phyloP scores from a whole-genome alignment of 1,140 invertebrate species.

The Pissodes strobi region DNA sequence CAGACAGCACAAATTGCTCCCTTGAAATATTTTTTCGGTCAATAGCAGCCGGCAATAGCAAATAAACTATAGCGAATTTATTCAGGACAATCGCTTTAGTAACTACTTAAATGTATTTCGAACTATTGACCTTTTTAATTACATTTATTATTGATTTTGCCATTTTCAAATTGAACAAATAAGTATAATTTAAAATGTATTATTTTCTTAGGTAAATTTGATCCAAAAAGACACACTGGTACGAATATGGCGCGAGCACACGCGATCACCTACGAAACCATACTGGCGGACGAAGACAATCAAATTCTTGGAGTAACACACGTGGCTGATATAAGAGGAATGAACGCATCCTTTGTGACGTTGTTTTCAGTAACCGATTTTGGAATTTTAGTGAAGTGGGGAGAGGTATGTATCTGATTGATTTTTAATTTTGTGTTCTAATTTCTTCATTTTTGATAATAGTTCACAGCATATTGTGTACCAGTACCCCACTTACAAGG shows the following conservation, averaged over 20 bases:
- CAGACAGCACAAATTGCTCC: too few relatives aligned
- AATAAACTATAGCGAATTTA: too few relatives aligned
- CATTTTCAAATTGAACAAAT: background rate
- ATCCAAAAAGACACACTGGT: constrained; percentile 66
- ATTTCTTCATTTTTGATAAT: too few relatives aligned
- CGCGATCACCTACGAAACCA: constrained; percentile 70
- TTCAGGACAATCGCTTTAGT: too few relatives aligned
- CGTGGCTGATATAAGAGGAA: constrained; percentile 65
- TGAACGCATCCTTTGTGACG: constrained; percentile 64
- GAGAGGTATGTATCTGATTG: constrained; percentile 67
- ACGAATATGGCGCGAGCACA: constrained; percentile 70
- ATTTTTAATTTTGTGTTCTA: too few relatives aligned
- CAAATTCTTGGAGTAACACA: constrained; percentile 73
- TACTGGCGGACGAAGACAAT: constrained; percentile 73
- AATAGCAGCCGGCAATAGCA: too few relatives aligned
- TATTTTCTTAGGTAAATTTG: constrained; percentile 64
- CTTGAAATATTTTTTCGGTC: too few relatives aligned
- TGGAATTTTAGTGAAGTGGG: constrained; percentile 68
- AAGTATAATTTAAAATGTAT: constrained; percentile 15
- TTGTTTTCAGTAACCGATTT: constrained; percentile 72
- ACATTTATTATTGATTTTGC: background rate
- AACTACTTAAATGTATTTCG: too few relatives aligned
- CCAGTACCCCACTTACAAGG: too few relatives aligned
- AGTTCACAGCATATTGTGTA: too few relatives aligned
- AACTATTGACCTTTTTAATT: background rate